Evolutionary conservation across 2,888 invertebrate species (phyloP), one percentile per base, ranked within the genome.

Genomic region (Idaea aversata): DNA sequence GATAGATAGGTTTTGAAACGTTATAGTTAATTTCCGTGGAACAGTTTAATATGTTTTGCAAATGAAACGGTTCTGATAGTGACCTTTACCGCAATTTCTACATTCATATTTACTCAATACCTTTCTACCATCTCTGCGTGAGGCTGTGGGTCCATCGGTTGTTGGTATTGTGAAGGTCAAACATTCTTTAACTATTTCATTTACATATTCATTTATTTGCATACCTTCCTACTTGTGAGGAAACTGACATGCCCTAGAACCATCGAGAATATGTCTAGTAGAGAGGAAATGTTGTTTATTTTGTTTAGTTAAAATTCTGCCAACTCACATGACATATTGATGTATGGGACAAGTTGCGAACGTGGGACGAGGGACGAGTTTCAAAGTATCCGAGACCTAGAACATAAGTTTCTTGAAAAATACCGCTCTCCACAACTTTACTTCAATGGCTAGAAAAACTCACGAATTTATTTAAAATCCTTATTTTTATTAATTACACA

Each of bases 1-100:
- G 25, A 25, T 25, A 25, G 25, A 25, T 13, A 47, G 10, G 3
- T 47, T 47, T 7, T 47, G 47, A 47, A 47, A 47, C 47, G 47
- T 47, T 47, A 10, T 47, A 7, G 10, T 47, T 47, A 47, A 7
- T 47, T 47, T 47, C 47, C 47, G 47, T 47, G 47, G 47, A 47
- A 47, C 3, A 47, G 13, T 34, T 6, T n/a, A 57, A 61, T 15
- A 64, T 80, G 75, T 72, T 67, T 70, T 75, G 81, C 81, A 81
- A 79, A 82, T 80, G 76, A 65, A 64, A 25, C 16, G 3, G 4
- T 69, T 63, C 68, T 75, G 75, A 74, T 81, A 77, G 81, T 83
- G 82, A 83, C 78, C 63, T 47, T 47, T 47, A 10, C 47, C 47
- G 47, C 47, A 47, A 47, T 47, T 47, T 47, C 47, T 47, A 47